Conservation (phyloP, 2,888 invertebrate genomes). For the Stratiomys singularior region DNA sequence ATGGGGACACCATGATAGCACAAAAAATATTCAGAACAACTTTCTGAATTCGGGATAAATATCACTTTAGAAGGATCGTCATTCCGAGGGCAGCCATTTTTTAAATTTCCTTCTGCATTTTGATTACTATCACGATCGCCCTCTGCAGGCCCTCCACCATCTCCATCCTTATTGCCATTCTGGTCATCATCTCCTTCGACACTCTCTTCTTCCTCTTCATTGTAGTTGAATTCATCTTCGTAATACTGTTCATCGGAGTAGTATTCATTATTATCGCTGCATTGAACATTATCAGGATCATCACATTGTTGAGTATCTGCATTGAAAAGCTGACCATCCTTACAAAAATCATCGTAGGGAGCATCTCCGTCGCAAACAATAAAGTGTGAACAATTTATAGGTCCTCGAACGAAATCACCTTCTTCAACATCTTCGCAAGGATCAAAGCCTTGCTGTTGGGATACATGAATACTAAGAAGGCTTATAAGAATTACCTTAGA, state of each 20-base stretch:
- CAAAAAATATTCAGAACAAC: slow-evolving; percentile 60
- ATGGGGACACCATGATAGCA: slow-evolving; percentile 58
- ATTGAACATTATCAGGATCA: slow-evolving; percentile 58
- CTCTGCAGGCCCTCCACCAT: too few relatives aligned
- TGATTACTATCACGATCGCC: neutral
- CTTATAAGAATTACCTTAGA: neutral
- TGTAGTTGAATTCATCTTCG: slow-evolving; percentile 8
- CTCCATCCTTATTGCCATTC: neutral
- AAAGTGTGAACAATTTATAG: slow-evolving; percentile 57
- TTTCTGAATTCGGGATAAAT: slow-evolving; percentile 56
- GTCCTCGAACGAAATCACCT: slow-evolving; percentile 54
- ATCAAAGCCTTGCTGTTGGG: slow-evolving; percentile 51
- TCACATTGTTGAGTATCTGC: slow-evolving; percentile 47
- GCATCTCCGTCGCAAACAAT: slow-evolving; percentile 58
- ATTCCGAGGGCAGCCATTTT: slow-evolving; percentile 55
- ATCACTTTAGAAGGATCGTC: slow-evolving; percentile 57
- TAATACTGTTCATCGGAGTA: neutral
- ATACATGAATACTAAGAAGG: neutral
- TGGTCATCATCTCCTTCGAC: neutral
- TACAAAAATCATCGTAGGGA: slow-evolving; percentile 57
- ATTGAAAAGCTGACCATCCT: slow-evolving; percentile 53
- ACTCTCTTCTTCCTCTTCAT: neutral
- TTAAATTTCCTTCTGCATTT: too few relatives aligned
- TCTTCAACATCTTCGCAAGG: slow-evolving; percentile 55
- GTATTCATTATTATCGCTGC: slow-evolving; percentile 54